Base-by-base conservation (phyloP, 2,888 invertebrate genomes). In the Hirtodrosophila cameraria region DNA sequence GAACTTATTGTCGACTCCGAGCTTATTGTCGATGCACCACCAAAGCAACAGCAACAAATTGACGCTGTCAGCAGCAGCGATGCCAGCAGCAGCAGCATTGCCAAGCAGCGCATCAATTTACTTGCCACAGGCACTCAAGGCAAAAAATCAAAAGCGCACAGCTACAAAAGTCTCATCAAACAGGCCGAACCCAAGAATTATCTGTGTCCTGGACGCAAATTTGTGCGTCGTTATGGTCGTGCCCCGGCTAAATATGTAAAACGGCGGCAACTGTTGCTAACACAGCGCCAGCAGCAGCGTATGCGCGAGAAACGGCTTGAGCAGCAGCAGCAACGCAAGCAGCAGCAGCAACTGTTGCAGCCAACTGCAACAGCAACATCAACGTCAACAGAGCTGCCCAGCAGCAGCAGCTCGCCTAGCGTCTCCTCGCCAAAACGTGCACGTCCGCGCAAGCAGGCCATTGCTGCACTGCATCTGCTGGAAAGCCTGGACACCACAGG, bases 81-180 rank as follows among this genome's bases (percentile, higher is more conserved):
- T 31, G 12, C 4, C 27, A 43, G 2, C 35, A 49, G 3, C 38
- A 41, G 31, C 16, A 25, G 15, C 49, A 52, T 18, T 20, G 39
- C 9, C 31, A 70, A 86, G 72, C 68, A 87, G 45, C 89, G 90
- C 49, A 87, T 89, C 4, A 90, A 90, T 66, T 86, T 90, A 42
- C 80, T 90, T 4, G 88, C 63, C 64, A 78, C 65, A 5, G 16
- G 62, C 2, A 16, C 64, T n/a, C 75, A 73, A 20, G 85, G 82
- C 50, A 91, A 90, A 49, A 90, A 90, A 64, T 80, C 90, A 9
- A 84, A 90, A 33, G 78, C 88, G 31, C 90, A 90, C 57, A 89
- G 91, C 72, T 91, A 91, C 64, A 91, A 91, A 70, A 90, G 87
- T 73, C 87, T 91, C 49, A 91, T 91, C 33, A 91, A 90, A 59